Base-by-base conservation (phyloP, 2,888 invertebrate genomes). In the Heterodera filipjevi region DNA sequence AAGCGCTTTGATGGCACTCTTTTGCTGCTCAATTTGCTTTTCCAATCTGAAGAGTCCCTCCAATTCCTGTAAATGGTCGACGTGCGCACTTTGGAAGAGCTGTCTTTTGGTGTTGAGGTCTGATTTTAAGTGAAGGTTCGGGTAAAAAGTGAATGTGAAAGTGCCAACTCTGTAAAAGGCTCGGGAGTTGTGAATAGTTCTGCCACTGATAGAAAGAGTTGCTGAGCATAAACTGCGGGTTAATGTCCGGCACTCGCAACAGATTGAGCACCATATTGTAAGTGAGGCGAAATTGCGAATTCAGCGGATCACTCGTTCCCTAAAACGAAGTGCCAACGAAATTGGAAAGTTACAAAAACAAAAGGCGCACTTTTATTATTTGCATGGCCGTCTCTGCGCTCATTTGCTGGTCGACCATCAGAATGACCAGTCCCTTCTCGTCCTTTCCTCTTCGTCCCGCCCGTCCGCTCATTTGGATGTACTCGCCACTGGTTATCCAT, bases 241-340 rank as follows among this genome's bases (percentile, higher is more conserved):
- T 98, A 77, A 99, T 97, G 91, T 97, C 99, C 90, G 99, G 99
- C 0, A 99, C 99, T 84, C 99, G 92, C 83, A 99, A 91, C 83
- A 99, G 91, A 92, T 99, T 94, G 78, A 96, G 90, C 5, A 99
- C 97, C 99, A 99, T 99, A 90, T 99, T 99, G 90, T 99, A 99
- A 0, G 98, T 98, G 80, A 99, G 92, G 90, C 99, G 98, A 91
- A 99, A 99, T 0, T 99, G 98, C 0, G 97, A 97, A 90, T 99
- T 99, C 81, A 99, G 94, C 0, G 96, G 94, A 91, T 99, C 99
- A 0, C 99, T 94, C 87, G 93, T 93, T 33, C 99, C 98, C 91
- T 95, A 93, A 6, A 82, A 64, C 8, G 49, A 46, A n/a, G 22
- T 10, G 5, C 8, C 8, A 59, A 39, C 14, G 35, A 32, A 19